Evolutionary conservation across 2,888 invertebrate species (phyloP).

Genomic region (Drosophila setosimentum): DNA sequence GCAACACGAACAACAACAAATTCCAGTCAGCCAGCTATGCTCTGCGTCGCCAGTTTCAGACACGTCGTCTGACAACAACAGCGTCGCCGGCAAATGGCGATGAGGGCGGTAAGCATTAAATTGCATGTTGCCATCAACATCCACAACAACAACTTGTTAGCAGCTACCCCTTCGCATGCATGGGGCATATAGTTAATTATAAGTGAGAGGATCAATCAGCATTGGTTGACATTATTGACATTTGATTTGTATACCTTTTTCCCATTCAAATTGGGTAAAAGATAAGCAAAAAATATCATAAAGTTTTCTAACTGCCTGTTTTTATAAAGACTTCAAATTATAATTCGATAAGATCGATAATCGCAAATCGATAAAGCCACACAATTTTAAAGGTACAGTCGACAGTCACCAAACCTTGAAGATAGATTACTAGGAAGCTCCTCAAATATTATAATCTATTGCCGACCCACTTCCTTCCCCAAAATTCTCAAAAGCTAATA

Average conservation of each 20-base stretch:
- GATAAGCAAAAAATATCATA: background rate
- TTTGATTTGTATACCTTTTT: background rate
- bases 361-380: background rate
- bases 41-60: constrained; percentile 78
- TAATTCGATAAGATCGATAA: background rate
- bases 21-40: constrained; percentile 67
- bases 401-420: background rate
- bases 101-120: constrained; percentile 71
- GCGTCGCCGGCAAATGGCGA: constrained; percentile 56
- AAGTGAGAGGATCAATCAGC: background rate
- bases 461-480: background rate
- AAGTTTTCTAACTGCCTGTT: no score
- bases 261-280: background rate
- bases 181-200: background rate
- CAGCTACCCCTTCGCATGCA: background rate
- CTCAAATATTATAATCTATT: background rate
- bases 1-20: constrained; percentile 45
- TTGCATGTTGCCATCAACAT: constrained; percentile 2
- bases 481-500: background rate
- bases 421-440: background rate
- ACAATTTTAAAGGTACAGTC: background rate
- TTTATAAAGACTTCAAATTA: no score
- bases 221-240: background rate
- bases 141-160: constrained; percentile 4
- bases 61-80: constrained; percentile 77